phyloP scores from a whole-genome alignment of 2,113 vertebrate genomes.

The Orthonyx spaldingii region DNA sequence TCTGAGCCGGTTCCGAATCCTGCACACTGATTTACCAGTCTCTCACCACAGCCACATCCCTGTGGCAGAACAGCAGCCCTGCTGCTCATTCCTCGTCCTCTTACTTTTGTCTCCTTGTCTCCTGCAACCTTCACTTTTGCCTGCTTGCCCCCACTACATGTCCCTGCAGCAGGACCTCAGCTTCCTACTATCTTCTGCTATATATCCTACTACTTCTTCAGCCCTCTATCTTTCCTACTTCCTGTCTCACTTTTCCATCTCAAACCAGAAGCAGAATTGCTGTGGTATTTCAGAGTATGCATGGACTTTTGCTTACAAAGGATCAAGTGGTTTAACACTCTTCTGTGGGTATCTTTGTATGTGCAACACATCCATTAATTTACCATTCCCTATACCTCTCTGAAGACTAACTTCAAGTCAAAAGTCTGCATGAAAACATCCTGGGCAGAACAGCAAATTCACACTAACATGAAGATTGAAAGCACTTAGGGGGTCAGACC shows the following conservation, averaged over 20 bases:
- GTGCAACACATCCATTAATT: not conserved
- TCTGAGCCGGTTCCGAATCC: not conserved
- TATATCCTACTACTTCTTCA: not conserved
- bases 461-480: not conserved
- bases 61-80: not conserved
- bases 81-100: not conserved
- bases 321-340: not conserved
- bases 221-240: not conserved
- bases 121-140: too few relatives aligned
- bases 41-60: not conserved
- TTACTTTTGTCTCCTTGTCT: not conserved
- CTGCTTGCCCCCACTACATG: not conserved
- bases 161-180: not conserved
- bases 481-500: not conserved
- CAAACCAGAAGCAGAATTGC: not conserved
- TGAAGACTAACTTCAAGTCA: not conserved
- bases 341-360: not conserved
- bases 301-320: not conserved
- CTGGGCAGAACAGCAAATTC: not conserved
- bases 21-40: not conserved
- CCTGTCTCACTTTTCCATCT: not conserved
- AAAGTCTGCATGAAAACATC: not conserved
- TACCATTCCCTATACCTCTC: not conserved
- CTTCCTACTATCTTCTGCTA: not conserved
- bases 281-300: not conserved